A percentile compares a stretch with the other conserved stretches of the same genome.
These are phyloP conservation scores for Centroberyx gerrardi DNA, from an alignment of 2,797 vertebrate species.

Conservation along the genomic window DNA sequence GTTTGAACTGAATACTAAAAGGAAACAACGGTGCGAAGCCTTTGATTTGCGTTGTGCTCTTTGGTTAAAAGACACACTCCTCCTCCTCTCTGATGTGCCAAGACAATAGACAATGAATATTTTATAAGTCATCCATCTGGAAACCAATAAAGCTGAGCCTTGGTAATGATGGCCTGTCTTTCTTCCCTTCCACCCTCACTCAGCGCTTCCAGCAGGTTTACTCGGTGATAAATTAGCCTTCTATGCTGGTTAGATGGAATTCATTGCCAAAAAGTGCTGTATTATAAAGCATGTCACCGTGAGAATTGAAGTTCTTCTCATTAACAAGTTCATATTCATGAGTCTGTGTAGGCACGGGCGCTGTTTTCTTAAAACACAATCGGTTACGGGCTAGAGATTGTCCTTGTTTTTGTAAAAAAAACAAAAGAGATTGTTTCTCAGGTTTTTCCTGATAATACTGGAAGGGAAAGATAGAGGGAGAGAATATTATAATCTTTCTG, in stretches of 20 bases:
- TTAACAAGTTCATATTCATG: constrained; percentile 20
- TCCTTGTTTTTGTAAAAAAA: background rate
- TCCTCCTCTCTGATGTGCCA: constrained; percentile 50
- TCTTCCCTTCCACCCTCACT: constrained; percentile 27
- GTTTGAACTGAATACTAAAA: constrained; percentile 14
- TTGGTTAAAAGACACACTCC: constrained; percentile 47
- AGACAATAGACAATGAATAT: constrained; percentile 74
- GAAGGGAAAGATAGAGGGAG: background rate
- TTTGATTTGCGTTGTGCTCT: constrained; percentile 49
- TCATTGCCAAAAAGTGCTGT: constrained; percentile 23
- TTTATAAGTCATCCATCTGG: constrained; percentile 70
- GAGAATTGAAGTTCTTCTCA: constrained; percentile 10
- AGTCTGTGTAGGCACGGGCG: background rate
- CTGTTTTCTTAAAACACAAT: constrained; percentile 5
- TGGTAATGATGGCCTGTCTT: constrained; percentile 46
- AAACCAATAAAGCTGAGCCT: constrained; percentile 67
- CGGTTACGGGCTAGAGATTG: background rate
- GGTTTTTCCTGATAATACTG: background rate
- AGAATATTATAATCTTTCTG: no score
- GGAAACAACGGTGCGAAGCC: constrained; percentile 23
- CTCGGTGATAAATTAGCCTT: constrained; percentile 38
- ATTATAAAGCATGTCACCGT: constrained; percentile 26
- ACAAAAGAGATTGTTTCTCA: no score
- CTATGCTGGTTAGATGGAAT: constrained; percentile 27
- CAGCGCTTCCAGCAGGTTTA: constrained; percentile 23